Evolutionary conservation across 1,140 invertebrate genomes (phyloP).

Genomic region (Aphis gossypii): DNA sequence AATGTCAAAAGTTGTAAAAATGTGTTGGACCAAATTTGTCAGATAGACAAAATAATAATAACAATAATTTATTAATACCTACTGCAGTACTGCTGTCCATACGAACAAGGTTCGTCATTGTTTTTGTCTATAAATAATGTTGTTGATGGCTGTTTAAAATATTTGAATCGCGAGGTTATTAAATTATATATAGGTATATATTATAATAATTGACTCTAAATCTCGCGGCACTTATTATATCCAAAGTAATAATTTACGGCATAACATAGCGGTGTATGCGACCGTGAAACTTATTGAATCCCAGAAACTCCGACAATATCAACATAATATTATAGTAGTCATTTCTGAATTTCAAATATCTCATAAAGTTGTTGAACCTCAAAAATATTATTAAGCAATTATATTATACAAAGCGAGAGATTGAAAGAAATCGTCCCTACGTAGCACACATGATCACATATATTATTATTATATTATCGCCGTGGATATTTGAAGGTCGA

Average conservation of each 20-base stretch:
- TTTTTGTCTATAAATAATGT: not conserved
- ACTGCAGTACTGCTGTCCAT: not conserved
- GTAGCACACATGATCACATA: not conserved
- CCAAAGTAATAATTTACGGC: not conserved
- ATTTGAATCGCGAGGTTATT: not conserved
- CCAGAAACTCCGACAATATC: not conserved
- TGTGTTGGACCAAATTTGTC: not conserved
- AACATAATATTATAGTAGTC: not conserved
- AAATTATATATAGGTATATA: not conserved
- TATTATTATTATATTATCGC: not conserved
- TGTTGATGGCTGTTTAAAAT: not conserved
- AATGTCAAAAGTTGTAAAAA: conserved; percentile 35
- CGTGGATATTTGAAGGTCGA: not conserved
- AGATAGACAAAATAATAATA: conserved; percentile 13
- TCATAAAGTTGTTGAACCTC: not conserved
- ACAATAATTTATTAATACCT: not conserved
- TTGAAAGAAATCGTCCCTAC: not conserved
- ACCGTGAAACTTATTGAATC: conserved; percentile 1
- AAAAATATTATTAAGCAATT: not conserved
- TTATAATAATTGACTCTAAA: conserved; percentile 8
- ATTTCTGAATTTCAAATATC: not conserved
- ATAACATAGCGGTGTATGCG: not conserved
- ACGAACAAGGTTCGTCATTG: not conserved
- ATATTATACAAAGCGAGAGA: not conserved
- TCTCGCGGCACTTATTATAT: not conserved